phyloP scores from a whole-genome alignment of 2,888 invertebrate genomes.

The Oligia fasciuncula region DNA sequence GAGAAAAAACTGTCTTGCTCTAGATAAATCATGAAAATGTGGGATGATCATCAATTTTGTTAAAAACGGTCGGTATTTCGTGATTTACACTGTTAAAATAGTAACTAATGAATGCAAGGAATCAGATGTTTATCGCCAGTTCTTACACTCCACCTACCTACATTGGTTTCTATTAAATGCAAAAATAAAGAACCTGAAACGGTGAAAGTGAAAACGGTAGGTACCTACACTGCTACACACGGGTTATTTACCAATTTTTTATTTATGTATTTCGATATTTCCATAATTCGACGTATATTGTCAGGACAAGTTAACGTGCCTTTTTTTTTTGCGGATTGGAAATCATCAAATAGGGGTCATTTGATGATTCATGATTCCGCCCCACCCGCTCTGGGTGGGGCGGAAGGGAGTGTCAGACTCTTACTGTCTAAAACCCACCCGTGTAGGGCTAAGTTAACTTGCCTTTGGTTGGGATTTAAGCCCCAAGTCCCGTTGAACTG shows the following conservation, averaged over 20 bases:
- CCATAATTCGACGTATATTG: neutral
- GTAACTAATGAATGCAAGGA: constrained; percentile 13
- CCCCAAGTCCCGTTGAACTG: constrained; percentile 63
- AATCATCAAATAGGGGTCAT: too few relatives aligned
- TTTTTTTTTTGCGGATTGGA: neutral
- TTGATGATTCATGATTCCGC: too few relatives aligned
- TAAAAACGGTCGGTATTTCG: constrained; percentile 7
- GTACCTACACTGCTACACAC: neutral
- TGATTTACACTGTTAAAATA: constrained; percentile 2
- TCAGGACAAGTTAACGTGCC: neutral
- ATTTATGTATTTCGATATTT: neutral
- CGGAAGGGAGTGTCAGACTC: too few relatives aligned
- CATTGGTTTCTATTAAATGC: neutral
- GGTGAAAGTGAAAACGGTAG: neutral
- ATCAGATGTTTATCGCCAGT: neutral
- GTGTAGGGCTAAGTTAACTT: too few relatives aligned
- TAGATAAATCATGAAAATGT: constrained; percentile 58
- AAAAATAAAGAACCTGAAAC: neutral
- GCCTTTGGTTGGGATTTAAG: constrained; percentile 20
- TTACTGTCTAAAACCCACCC: too few relatives aligned
- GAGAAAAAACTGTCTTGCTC: constrained; percentile 25
- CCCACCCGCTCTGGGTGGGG: too few relatives aligned
- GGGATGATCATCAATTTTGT: constrained; percentile 40
- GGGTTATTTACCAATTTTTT: neutral
- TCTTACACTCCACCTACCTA: too few relatives aligned